Conservation (phyloP, 2,888 invertebrate species). For the Caradrina clavipalpis region DNA sequence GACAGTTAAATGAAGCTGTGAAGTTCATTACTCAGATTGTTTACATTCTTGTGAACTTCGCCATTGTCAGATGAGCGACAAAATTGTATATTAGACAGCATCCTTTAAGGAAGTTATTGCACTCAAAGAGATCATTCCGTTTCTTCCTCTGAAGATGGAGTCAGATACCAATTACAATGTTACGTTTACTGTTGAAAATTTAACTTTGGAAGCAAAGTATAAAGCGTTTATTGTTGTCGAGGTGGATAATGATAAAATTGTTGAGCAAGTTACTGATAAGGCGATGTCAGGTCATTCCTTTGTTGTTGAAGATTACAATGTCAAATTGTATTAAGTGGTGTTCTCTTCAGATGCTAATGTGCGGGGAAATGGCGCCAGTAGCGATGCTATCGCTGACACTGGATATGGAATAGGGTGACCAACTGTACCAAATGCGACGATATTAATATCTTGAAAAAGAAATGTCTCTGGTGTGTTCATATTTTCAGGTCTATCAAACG, state of each 20-base stretch:
- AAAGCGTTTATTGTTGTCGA: constrained; percentile 65
- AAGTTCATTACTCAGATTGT: constrained; percentile 26
- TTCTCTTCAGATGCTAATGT: constrained; percentile 85
- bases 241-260: constrained; percentile 65
- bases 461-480: too few relatives aligned
- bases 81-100: constrained; percentile 6
- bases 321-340: constrained; percentile 76
- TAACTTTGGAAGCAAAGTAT: constrained; percentile 42
- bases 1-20: constrained; percentile 37
- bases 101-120: constrained; percentile 58
- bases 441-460: neutral
- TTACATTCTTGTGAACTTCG: constrained; percentile 31
- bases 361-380: constrained; percentile 79
- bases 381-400: constrained; percentile 75
- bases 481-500: too few relatives aligned
- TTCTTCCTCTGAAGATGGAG: constrained; percentile 63
- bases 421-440: neutral
- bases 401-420: constrained; percentile 56
- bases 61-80: neutral
- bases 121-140: constrained; percentile 48
- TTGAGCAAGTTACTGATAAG: constrained; percentile 76
- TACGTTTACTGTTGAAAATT: constrained; percentile 59
- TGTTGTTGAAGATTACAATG: constrained; percentile 85
- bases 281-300: constrained; percentile 84
- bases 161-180: constrained; percentile 64